Base-by-base conservation (phyloP, 2,113 vertebrate species). In the Natator depressus region DNA sequence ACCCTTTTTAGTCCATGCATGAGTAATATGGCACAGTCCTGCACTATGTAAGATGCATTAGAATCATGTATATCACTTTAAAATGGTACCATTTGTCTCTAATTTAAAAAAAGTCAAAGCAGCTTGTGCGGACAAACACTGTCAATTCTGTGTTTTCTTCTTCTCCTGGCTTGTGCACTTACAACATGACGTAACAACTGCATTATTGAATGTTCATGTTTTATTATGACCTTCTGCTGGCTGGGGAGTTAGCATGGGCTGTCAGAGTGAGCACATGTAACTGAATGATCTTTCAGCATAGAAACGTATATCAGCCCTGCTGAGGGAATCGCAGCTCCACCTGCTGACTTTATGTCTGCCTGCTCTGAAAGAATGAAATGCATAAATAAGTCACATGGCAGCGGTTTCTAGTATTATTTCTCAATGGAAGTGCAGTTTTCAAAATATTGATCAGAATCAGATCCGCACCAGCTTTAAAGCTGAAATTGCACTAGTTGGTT, bases 321-420 rank as follows among this genome's bases (percentile, higher is more conserved):
- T 82, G 35, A 31, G 80, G 96, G 96, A 98, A 97, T 95, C 91
- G 94, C 89, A 98, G 96, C 94, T 97, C 94, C 97, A 97, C 97
- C 98, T 98, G 96, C 97, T 97, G 97, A 97, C 92, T 91, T 93
- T 95, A 97, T 96, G 91, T 94, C 93, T 95, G 53, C 84, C 76
- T 53, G 86, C 87, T 95, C 89, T 78, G 92, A 96, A 96, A 97
- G 83, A 88, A 90, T 93, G 92, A 54, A 92, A 88, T 89, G 72
- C 93, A 88, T 92, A 89, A 96, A 97, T 93, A 80, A 90, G 93
- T 94, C 94, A 87, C 87, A 96, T 91, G 90, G 79, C 95, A 90
- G 81, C 55, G 84, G 35, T 91, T 96, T 93, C 86, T 94, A 96
- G 75, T 91, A 92, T 96, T 84, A 89, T 88, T 97, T 97, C 82